Base-by-base conservation (phyloP, 2,113 vertebrate genomes). In the Syrrhaptes paradoxus region DNA sequence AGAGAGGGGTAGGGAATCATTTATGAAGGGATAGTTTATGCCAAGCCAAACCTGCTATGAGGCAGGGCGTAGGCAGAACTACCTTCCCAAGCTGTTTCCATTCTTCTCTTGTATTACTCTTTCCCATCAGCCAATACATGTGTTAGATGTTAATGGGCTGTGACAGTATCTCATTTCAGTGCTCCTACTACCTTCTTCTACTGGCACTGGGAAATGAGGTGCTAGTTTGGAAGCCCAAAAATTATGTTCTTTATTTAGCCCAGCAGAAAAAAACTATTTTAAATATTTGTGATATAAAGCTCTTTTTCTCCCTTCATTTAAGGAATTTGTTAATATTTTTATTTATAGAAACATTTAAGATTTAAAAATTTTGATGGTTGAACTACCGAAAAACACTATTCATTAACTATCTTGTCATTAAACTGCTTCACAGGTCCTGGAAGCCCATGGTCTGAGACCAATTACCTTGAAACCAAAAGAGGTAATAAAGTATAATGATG, bases 381-480 rank as follows among this genome's bases (percentile, higher is more conserved):
- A 34, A 48, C 75, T 72, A 54, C 55, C 25, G 24, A 48, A 74
- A 84, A 61, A 13, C 11, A 13, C 38, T 87, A 86, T 68, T 90
- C 28, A 51, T 49, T 96, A 45, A 78, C 52, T 67, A 41, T 28
- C 29, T 77, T 79, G 78, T 58, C 57, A 85, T 93, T 85, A 52
- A 94, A 96, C 78, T 81, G 38, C 43, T 96, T 90, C 89, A 43
- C 95, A 99, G 99, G 99, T 99, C 59, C 97, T 99, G 72, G 98
- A 99, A 97, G 99, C 99, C 61, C 99, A 99, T 87, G 99, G 99
- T 74, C 97, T 99, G 58, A 99, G 98, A 94, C 99, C 99, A 93
- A 91, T 99, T 97, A 98, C 98, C 84, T 96, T 99, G 85, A 99
- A 98, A 96, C 99, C 99, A 65, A 99, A 99, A 98, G 99, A 99